Base-by-base conservation (phyloP, 2,113 vertebrate genomes). In the Cephalopholis sonnerati region DNA sequence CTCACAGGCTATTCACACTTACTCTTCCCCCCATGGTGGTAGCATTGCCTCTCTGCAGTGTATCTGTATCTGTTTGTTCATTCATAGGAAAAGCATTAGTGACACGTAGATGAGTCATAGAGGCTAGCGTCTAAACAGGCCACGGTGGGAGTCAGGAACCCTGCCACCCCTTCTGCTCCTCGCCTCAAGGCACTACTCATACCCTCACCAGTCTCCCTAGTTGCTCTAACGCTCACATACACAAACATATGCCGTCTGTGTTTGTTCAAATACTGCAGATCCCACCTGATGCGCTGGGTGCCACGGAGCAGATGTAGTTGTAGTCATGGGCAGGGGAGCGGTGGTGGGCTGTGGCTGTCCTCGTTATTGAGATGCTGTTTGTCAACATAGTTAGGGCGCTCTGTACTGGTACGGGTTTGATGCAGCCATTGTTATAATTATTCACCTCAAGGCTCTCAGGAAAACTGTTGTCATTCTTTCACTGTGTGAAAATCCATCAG, bases 31-130 rank as follows among this genome's bases (percentile, higher is more conserved):
- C 71, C 3, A 24, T 71, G 85, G 87, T 87, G 81, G 77, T 80
- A 83, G 74, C 48, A 32, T 73, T 82, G 85, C 70, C 61, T 90
- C 74, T 87, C 74, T 73, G 59, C 80, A 81, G 74, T 71, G 77
- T 84, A 89, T 93, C 88, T 90, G 71, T 91, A 82, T 91, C 87
- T 77, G 84, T 91, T 89, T 88, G 83, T 89, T 91, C 92, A 90
- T 92, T 93, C 92, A 90, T 81, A 88, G 87, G 80, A 82, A 87
- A 92, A 80, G 79, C 87, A 81, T 92, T 87, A 85, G 85, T 92
- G 91, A 87, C 89, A 92, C 76, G 54, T 75, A 89, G 51, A 87
- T 93, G 90, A 93, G 83, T 93, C 89, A 94, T 29, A 80, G 73
- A 80, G 86, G 80, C 89, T 50, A 86, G 74, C 51, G 48, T 89